Evolutionary conservation across 2,797 vertebrate species (phyloP), one percentile per base, ranked within the genome.

Genomic region (Siniperca scherzeri): DNA sequence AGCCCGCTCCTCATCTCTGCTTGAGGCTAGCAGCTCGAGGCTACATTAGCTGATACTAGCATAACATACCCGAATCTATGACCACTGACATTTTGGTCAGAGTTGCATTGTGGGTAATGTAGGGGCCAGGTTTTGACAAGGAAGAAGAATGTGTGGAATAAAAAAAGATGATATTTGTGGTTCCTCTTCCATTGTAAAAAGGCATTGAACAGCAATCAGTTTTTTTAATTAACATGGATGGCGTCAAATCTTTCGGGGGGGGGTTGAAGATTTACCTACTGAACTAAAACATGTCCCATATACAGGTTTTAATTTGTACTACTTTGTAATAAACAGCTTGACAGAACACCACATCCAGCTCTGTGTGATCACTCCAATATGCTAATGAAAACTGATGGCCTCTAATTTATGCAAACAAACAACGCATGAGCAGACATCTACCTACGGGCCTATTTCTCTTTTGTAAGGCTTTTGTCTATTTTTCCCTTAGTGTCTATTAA

Each of bases 331-430:
- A 55, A 78, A 62, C 25, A 71, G 75, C 36, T 65, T 12, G 10
- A 64, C 59, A 66, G 59, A 14, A 53, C 75, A 46, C 7, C 59
- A 79, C 40, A 70, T 82, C 55, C 55, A 44, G 60, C 70, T 74
- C 59, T 57, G 53, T 79, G 79, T 83, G 81, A 79, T 71, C 88
- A 87, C 91, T 92, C 80, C 48, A 84, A 78, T 80, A 92, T 93
- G 92, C 70, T 82, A 94, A 96, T 94, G 44, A 75, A 69, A 62
- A 62, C 59, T 1, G 76, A 88, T 48, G 66, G 33, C 25, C 27
- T 85, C 78, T 86, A 89, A 94, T 93, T 84, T 91, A 94, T 93
- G 90, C 83, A 88, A 77, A 74, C 65, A 72, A 83, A 86, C 62
- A 72, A 40, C 38, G 70, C 66, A 74, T 38, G 59, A 80, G 25